Evolutionary conservation across 2,113 vertebrate species (phyloP).

Genomic region (Cacatua alba): DNA sequence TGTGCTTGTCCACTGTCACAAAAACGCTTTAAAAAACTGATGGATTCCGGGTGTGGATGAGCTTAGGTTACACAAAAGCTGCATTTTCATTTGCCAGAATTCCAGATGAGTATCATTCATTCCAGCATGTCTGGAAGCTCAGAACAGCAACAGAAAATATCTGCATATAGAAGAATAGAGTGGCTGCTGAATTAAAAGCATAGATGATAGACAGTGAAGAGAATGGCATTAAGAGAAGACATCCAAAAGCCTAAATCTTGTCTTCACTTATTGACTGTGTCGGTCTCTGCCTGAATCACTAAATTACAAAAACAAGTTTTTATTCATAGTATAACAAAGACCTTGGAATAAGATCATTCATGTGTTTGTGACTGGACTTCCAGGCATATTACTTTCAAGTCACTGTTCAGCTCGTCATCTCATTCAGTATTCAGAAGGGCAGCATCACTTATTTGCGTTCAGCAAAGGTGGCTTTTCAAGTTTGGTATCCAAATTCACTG

Average conservation of each 20-base stretch:
- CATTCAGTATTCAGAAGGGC: neutral
- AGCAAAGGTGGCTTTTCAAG: neutral
- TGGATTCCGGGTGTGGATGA: neutral
- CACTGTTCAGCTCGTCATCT: neutral
- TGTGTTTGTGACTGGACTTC: neutral
- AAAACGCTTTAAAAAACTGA: neutral
- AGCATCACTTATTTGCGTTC: neutral
- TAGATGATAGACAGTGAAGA: neutral
- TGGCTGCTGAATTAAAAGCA: neutral
- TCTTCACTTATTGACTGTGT: neutral
- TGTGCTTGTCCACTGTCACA: neutral
- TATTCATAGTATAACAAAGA: neutral
- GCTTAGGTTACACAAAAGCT: neutral
- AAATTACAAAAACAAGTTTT: neutral
- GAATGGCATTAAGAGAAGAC: neutral
- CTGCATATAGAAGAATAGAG: neutral
- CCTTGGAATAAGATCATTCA: neutral
- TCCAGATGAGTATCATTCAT: neutral
- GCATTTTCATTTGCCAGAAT: neutral
- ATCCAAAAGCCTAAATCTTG: neutral
- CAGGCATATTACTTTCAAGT: neutral
- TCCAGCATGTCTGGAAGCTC: neutral
- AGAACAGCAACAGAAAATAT: neutral
- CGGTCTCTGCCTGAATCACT: neutral
- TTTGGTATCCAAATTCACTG: neutral